phyloP scores from a whole-genome alignment of 2,888 invertebrate genomes.

The Hipparchia sbordonii region DNA sequence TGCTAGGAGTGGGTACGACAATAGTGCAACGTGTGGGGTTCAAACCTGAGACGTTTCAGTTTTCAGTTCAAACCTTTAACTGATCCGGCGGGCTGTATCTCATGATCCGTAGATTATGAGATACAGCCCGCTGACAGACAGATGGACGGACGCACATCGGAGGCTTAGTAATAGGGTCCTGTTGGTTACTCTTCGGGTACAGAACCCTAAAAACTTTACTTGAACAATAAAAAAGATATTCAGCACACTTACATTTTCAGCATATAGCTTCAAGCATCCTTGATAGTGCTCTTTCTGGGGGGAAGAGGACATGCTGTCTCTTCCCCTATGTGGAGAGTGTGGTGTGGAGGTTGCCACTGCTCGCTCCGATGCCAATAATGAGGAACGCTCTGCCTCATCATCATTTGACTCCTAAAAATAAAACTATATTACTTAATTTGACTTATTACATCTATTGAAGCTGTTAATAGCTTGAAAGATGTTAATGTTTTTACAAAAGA shows the following conservation, averaged over 20 bases:
- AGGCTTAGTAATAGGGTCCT: no score
- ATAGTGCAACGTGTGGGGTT: no score
- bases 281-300: conserved; percentile 87
- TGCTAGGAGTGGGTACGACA: no score
- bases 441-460: not conserved
- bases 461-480: not conserved
- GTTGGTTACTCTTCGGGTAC: no score
- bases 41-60: no score
- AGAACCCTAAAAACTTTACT: no score
- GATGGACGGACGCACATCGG: no score
- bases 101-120: no score
- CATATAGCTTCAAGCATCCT: conserved; percentile 89
- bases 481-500: no score
- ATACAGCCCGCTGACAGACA: no score
- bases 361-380: conserved; percentile 72
- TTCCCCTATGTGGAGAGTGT: conserved; percentile 53
- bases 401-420: conserved; percentile 75
- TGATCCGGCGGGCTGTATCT: no score
- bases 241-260: conserved; percentile 86
- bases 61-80: no score
- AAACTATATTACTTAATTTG: conserved; percentile 14
- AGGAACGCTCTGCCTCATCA: conserved; percentile 84
- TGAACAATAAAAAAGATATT: not conserved
- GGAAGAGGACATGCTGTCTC: conserved; percentile 69
- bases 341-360: conserved; percentile 70